A percentile compares a stretch with the other conserved stretches of the same genome.
These are phyloP conservation scores for Diachrysia chrysitis DNA, from an alignment of 2,888 invertebrate species.

Conservation along the genomic window DNA sequence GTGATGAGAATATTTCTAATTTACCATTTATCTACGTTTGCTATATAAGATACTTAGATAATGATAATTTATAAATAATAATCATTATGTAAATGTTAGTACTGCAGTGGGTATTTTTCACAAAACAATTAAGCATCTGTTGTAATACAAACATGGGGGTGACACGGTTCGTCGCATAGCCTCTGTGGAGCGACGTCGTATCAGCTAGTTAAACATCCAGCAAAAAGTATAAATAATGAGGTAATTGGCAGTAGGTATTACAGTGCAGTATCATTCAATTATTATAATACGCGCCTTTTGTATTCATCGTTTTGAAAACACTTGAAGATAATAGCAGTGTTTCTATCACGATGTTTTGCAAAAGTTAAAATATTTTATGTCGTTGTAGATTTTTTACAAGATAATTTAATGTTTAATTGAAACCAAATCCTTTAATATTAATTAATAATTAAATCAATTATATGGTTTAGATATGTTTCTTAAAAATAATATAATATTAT, in stretches of 20 bases:
- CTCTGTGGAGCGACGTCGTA: conserved; percentile 22
- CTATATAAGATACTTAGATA: conserved; percentile 3
- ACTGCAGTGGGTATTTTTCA: conserved; percentile 13
- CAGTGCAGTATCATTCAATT: conserved; percentile 7
- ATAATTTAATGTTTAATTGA: too few species aligned
- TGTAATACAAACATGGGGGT: conserved; percentile 35
- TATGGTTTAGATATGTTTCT: background rate
- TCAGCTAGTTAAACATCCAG: conserved; percentile 34
- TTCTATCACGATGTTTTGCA: background rate
- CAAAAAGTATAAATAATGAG: conserved; percentile 46
- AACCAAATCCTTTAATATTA: background rate
- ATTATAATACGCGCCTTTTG: background rate
- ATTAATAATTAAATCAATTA: background rate
- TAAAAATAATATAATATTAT: background rate
- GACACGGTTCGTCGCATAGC: conserved; percentile 51
- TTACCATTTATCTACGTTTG: background rate
- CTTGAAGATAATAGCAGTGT: background rate
- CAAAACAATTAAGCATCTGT: conserved; percentile 49
- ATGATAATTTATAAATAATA: background rate
- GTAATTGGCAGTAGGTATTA: conserved; percentile 20
- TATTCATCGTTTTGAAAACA: background rate
- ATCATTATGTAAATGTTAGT: conserved; percentile 5
- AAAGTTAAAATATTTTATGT: background rate
- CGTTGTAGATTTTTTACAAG: background rate
- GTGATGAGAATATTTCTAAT: conserved; percentile 20